Evolutionary conservation across 2,888 invertebrate genomes (phyloP).

Genomic region (Mayetiola destructor): DNA sequence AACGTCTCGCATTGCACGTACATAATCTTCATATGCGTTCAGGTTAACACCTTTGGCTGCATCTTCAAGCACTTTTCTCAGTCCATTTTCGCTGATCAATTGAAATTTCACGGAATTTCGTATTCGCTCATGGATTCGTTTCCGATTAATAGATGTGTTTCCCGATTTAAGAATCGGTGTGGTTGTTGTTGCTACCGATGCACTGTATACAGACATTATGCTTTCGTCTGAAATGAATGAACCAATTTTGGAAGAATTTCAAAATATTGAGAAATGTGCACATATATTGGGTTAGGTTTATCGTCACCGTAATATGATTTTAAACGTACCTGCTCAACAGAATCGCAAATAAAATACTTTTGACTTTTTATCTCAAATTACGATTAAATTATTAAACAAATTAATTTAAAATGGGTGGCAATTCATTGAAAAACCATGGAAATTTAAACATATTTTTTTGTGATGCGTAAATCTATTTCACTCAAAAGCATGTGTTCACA

Average conservation of each 20-base stretch:
- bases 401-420: too few species aligned
- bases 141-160: conserved; percentile 1
- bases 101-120: conserved; percentile 1
- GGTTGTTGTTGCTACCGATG: neutral
- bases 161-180: neutral
- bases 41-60: neutral
- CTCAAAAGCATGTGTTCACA: too few species aligned
- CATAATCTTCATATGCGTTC: conserved; percentile 1
- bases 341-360: too few species aligned
- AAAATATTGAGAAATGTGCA: neutral
- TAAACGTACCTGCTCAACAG: too few species aligned
- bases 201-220: neutral
- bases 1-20: neutral
- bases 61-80: conserved; percentile 10
- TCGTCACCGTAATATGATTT: too few species aligned
- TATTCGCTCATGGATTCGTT: neutral
- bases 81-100: neutral
- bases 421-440: too few species aligned
- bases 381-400: too few species aligned
- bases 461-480: too few species aligned
- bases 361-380: too few species aligned
- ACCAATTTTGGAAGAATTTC: neutral
- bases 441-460: too few species aligned
- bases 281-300: too few species aligned
- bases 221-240: neutral